Base-by-base conservation (phyloP, 2,888 invertebrate genomes). In the Synanthedon myopaeformis region DNA sequence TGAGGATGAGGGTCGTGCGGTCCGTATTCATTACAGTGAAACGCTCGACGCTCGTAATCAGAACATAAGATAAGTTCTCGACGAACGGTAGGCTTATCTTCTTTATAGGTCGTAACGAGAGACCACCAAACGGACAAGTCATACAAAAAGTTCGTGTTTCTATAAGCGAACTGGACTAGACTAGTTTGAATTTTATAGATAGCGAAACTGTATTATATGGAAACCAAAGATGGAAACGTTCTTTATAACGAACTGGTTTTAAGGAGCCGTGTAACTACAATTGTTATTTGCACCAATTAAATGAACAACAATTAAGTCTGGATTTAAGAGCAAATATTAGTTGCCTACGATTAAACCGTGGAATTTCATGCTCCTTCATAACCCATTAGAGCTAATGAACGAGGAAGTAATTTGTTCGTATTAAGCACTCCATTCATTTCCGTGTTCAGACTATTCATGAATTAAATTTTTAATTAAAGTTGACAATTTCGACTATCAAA, bases 401-500 rank as follows among this genome's bases (percentile, higher is more conserved):
- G 42, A 53, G 55, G 54, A 55, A 57, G 57, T 54, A 60, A 61
- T 58, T 58, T 53, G 56, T 56, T 56, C 53, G 49, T 54, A 60
- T 60, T 55, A 59, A 59, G 55, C 53, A 59, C 55, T 45, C 13
- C 45, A 45, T 45, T 14, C 45, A 14, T 45, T 14, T 14, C 45
- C 45, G 45, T 35, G 35, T 45, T 45, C 45, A 35, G 28, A 51
- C 52, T 55, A 56, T 54, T 56, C 53, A 56, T 55, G 53, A 54
- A 53, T 61, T 60, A 56, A 56, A 58, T 58, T 59, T 62, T 64
- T 69, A 67, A 68, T 70, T 66, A 67, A 64, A 66, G 57, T 61
- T 58, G 55, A 57, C 59, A 60, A 68, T 68, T 60, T 58, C 52
- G 63, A 56, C 57, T 53, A 58, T 57, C 54, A 54, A 54, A 51